Evolutionary conservation across 2,888 invertebrate species (phyloP), one percentile per base, ranked within the genome.

Genomic region (Calliopum simillimum): DNA sequence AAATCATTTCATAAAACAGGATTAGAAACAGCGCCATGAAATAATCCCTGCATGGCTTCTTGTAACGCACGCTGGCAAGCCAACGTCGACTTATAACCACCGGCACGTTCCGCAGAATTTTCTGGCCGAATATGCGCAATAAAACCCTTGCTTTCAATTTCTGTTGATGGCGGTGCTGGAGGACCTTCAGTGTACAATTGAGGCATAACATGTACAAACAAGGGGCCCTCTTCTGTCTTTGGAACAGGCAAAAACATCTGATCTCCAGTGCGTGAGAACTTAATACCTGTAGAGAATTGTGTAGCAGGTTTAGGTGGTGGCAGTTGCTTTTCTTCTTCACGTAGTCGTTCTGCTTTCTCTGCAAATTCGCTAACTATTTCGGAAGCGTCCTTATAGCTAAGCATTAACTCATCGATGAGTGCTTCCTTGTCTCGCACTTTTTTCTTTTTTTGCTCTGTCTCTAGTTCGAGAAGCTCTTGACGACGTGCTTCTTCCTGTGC

Each of bases 361-460:
- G 92, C 92, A 85, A 96, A 96, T 13, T 92, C 92, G 74, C 91
- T 93, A 0, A 98, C 87, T 78, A 98, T 97, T 76, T 93, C 93
- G 77, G 93, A 92, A 0, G 98, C 98, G 84, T 97, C 93, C 12
- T 92, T 93, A 76, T 95, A 94, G 0, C 97, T 96, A 84, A 94
- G 95, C 93, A 97, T 97, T 47, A 99, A 88, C 83, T 98, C 97
- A 86, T 98, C 97, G 71, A 99, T 97, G 5, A 99, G 87, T 0
- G 95, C 96, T 84, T 98, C 96, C 78, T 96, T 96, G 76, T 95
- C 93, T 47, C 93, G 89, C 21, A 94, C 91, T 85, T 96, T 96
- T 76, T 93, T 93, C 81, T 91, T 92, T 79, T 95, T 95, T 1
- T 91, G 90, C 84, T 94, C 90, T 87, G 76, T 77, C 73, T 86